Conservation (phyloP, 1,140 invertebrate species). For the Holcopasites calliopsidis region DNA sequence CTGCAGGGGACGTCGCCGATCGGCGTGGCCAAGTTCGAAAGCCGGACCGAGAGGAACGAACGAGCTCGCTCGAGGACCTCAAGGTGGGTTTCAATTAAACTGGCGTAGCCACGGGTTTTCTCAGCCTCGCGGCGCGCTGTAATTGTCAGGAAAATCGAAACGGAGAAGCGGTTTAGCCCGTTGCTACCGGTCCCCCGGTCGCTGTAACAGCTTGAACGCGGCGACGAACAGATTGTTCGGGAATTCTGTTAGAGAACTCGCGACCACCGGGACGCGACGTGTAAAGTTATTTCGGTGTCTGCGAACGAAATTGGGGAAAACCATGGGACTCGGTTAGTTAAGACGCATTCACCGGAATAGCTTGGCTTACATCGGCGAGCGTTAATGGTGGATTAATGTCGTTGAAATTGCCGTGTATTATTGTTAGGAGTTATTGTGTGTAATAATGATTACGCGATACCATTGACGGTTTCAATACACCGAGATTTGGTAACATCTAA, state of each 20-base stretch:
- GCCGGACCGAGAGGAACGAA: constrained; percentile 12
- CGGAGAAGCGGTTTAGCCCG: constrained; percentile 9
- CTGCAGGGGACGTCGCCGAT: constrained; percentile 29
- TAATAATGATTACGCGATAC: background rate
- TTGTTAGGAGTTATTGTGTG: background rate
- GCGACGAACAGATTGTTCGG: constrained; percentile 16
- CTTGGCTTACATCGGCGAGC: background rate
- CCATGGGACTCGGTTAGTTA: constrained; percentile 31
- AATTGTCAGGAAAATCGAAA: constrained; percentile 33
- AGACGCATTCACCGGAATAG: constrained; percentile 20
- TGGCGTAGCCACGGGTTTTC: background rate
- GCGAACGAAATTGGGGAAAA: constrained; percentile 24
- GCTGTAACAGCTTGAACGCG: constrained; percentile 18
- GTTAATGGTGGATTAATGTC: constrained; percentile 4
- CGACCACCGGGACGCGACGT: constrained; percentile 8
- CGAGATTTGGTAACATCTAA: background rate
- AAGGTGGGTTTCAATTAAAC: constrained; percentile 60
- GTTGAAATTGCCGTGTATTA: constrained; percentile 7
- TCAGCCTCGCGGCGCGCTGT: background rate
- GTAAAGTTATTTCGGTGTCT: constrained; percentile 34
- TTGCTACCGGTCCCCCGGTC: background rate
- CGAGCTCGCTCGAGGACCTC: constrained; percentile 57
- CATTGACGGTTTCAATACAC: no score
- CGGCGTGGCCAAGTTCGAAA: no score
- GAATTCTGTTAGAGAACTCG: constrained; percentile 32